Conservation (phyloP, 2,113 vertebrate species). For the Sorex fumeus region DNA sequence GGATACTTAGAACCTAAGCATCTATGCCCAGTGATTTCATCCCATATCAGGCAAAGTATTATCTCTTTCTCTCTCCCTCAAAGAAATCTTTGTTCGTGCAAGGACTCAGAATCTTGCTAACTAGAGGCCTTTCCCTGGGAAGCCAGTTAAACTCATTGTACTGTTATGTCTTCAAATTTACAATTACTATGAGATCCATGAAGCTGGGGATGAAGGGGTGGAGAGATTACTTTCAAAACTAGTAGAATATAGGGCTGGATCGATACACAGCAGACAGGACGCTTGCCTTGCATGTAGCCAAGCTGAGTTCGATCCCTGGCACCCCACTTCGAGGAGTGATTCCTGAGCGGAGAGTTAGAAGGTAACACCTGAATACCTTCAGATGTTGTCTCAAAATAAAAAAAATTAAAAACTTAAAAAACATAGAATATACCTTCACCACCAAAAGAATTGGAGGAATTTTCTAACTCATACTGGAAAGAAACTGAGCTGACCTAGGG, state of each 20-base stretch:
- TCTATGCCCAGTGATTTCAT: background rate
- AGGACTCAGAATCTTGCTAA: conserved; percentile 7
- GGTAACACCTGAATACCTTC: too few species aligned
- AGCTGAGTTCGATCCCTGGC: too few species aligned
- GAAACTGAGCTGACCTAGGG: background rate
- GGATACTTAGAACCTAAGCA: background rate
- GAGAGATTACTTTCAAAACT: background rate
- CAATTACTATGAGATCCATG: conserved; percentile 12
- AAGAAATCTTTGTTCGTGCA: background rate
- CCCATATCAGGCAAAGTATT: too few species aligned
- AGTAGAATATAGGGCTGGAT: background rate
- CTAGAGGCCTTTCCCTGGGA: background rate
- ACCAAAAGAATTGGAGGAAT: background rate
- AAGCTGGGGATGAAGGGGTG: background rate
- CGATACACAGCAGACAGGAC: too few species aligned
- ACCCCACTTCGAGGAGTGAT: too few species aligned
- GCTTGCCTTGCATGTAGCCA: too few species aligned
- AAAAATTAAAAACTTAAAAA: too few species aligned
- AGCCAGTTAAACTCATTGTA: background rate
- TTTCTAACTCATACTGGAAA: conserved; percentile 46
- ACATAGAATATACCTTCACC: background rate
- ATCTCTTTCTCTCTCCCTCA: too few species aligned
- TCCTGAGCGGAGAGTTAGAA: too few species aligned
- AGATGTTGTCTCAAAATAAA: too few species aligned
- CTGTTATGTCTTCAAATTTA: background rate